Percentiles rank a stretch among this genome's conserved stretches.
phyloP scores from a whole-genome alignment of 2,888 invertebrate species.

The Frankliniella fusca region DNA sequence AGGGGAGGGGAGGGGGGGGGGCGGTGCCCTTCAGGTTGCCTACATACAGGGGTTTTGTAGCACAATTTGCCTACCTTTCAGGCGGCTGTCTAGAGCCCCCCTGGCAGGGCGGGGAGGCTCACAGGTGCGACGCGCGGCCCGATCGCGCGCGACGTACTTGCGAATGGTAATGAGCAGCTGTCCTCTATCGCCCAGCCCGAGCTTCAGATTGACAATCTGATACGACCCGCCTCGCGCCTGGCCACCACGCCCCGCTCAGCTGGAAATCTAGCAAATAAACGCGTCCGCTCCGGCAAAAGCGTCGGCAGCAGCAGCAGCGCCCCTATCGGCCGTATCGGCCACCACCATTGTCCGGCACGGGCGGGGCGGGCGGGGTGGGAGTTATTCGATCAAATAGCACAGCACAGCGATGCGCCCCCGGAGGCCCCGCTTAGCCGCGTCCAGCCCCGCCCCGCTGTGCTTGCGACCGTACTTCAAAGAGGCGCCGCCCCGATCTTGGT shows the following conservation, averaged over 20 bases:
- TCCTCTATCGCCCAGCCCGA: too few relatives aligned
- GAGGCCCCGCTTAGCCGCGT: neutral
- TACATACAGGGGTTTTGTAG: too few relatives aligned
- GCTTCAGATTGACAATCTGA: too few relatives aligned
- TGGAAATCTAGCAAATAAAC: slow-evolving; percentile 3
- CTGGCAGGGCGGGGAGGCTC: neutral
- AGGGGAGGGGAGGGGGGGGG: neutral
- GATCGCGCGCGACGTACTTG: neutral
- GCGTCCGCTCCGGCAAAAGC: neutral
- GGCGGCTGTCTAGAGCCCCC: too few relatives aligned
- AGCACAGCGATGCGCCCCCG: neutral
- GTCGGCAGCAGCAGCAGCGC: too few relatives aligned
- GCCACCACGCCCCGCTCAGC: neutral
- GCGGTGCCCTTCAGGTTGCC: too few relatives aligned
- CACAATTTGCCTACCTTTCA: too few relatives aligned
- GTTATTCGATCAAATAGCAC: too few relatives aligned
- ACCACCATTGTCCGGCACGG: too few relatives aligned
- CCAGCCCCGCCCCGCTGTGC: neutral
- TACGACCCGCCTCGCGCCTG: neutral
- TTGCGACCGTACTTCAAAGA: neutral
- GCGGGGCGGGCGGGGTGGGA: too few relatives aligned
- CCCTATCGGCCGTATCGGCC: too few relatives aligned
- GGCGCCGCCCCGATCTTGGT: neutral
- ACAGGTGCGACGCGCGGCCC: neutral
- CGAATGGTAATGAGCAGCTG: slow-evolving; percentile 5